Evolutionary conservation across 2,797 vertebrate genomes (phyloP).

Genomic region (Danio tinwini): DNA sequence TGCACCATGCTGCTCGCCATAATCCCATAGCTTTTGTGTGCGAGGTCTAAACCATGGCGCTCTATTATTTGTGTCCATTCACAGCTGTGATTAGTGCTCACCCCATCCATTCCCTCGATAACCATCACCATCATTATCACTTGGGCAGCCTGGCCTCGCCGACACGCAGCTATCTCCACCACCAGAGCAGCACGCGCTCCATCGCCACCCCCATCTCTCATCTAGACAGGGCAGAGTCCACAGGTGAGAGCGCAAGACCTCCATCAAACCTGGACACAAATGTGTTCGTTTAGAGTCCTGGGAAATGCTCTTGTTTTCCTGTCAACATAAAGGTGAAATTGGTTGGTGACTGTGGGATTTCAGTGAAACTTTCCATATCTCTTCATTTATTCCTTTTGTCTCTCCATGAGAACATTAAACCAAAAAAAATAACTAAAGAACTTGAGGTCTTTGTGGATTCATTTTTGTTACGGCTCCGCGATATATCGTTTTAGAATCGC

Average conservation of each 20-base stretch:
- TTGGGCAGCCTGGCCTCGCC: constrained; percentile 95
- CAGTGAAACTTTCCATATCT: background rate
- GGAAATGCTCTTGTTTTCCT: too few species aligned
- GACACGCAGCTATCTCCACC: constrained; percentile 92
- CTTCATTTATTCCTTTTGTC: background rate
- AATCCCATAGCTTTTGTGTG: constrained; percentile 32
- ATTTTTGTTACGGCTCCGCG: too few species aligned
- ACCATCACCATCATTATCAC: constrained; percentile 99
- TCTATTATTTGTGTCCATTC: constrained; percentile 83
- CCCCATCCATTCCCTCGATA: constrained; percentile 99
- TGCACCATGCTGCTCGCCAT: constrained; percentile 35
- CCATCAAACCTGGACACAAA: constrained; percentile 1
- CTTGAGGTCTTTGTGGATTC: too few species aligned
- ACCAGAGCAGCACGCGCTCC: constrained; percentile 86
- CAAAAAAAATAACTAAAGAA: background rate
- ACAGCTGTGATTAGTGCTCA: constrained; percentile 99
- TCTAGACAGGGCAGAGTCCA: constrained; percentile 94
- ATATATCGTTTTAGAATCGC: too few species aligned
- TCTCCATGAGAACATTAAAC: background rate
- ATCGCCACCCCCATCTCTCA: constrained; percentile 88
- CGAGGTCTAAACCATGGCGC: constrained; percentile 58
- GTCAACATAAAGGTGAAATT: background rate
- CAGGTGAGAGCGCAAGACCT: constrained; percentile 86
- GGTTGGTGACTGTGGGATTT: background rate
- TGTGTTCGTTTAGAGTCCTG: background rate